Conservation (phyloP, 2,113 vertebrate genomes). For the Pholis gunnellus region DNA sequence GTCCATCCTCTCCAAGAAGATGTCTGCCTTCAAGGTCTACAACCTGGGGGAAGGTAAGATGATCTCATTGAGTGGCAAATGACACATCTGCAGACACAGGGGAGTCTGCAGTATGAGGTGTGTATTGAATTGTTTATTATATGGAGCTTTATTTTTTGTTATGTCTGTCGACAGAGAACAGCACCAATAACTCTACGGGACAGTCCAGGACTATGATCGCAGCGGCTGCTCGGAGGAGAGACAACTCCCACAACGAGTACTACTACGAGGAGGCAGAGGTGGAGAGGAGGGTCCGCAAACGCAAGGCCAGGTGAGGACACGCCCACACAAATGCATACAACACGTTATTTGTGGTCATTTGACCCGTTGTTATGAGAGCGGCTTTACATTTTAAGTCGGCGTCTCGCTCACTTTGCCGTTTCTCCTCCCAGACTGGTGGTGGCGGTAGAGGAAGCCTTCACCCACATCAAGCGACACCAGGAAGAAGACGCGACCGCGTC, state of each 20-base stretch:
- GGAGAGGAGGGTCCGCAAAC: conserved; percentile 91
- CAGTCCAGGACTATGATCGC: conserved; percentile 92
- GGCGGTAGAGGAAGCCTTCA: conserved; percentile 96
- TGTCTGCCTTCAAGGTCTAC: conserved; percentile 96
- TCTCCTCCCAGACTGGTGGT: conserved; percentile 88
- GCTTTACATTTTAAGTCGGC: not conserved
- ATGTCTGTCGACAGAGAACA: conserved; percentile 83
- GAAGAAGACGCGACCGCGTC: conserved; percentile 83
- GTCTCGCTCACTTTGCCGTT: not conserved
- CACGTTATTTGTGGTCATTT: not conserved
- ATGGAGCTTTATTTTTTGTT: no score
- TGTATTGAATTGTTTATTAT: not conserved
- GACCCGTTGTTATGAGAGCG: no score
- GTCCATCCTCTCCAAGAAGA: conserved; percentile 95
- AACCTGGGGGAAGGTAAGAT: conserved; percentile 90
- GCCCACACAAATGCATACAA: not conserved
- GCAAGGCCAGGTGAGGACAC: conserved; percentile 88
- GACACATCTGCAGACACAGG: no score
- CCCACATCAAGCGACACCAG: conserved; percentile 93
- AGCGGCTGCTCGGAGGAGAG: conserved; percentile 86
- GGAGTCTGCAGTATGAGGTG: no score
- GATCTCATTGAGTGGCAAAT: no score
- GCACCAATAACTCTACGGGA: conserved; percentile 90
- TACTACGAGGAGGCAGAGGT: conserved; percentile 96
- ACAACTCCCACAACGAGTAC: conserved; percentile 95